Conservation (phyloP, 2,113 vertebrate species). For the Peromyscus polionotus region DNA sequence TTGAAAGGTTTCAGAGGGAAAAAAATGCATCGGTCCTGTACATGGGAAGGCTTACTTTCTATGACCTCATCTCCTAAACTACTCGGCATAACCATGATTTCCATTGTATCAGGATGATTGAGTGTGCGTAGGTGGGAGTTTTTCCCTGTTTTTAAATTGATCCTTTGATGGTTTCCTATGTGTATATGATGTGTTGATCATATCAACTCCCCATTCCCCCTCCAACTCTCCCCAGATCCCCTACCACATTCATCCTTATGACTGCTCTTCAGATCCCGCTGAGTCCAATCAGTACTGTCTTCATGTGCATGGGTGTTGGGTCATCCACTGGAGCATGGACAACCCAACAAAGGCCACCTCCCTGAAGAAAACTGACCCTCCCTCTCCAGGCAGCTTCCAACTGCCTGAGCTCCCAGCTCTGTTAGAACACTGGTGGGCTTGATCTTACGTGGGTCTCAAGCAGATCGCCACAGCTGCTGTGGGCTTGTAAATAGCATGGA, state of each 20-base stretch:
- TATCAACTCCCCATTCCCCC: not conserved
- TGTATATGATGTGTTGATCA: not conserved
- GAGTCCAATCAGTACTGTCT: not conserved
- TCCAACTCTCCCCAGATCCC: not conserved
- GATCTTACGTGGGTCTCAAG: not conserved
- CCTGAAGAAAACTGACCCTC: not conserved
- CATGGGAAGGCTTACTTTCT: not conserved
- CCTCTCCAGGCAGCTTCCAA: not conserved
- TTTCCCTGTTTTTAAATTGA: not conserved
- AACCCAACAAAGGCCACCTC: not conserved
- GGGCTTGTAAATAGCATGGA: not conserved
- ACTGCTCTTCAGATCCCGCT: not conserved
- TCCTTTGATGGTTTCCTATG: not conserved
- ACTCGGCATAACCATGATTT: not conserved
- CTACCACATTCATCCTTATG: not conserved
- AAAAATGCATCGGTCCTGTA: not conserved
- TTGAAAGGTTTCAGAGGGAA: not conserved
- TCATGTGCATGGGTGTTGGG: not conserved
- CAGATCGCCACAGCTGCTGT: not conserved
- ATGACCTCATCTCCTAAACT: not conserved
- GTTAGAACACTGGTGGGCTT: not conserved
- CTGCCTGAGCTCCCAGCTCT: too few species aligned
- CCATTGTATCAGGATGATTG: not conserved
- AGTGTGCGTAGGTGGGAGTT: not conserved
- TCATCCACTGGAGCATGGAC: not conserved